Evolutionary conservation across 2,888 invertebrate genomes (phyloP).

Genomic region (Aquatica leii): DNA sequence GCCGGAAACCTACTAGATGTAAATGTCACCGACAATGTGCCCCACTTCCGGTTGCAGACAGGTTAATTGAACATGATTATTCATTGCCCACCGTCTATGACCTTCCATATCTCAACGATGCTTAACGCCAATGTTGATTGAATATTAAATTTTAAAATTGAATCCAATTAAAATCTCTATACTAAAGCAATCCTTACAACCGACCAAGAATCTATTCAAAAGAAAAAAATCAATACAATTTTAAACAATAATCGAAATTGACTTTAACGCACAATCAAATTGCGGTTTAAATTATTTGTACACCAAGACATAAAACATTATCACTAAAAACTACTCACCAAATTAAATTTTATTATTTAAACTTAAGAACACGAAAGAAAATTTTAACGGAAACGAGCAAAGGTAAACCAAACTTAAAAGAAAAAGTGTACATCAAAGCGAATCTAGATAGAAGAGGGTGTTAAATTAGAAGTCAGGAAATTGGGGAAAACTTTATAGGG

Average conservation of each 20-base stretch:
- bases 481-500: conserved; percentile 9
- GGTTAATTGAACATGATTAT: conserved; percentile 50
- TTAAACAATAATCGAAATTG: too few relatives aligned
- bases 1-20: conserved; percentile 50
- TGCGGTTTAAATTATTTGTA: too few relatives aligned
- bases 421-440: conserved; percentile 8
- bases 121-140: conserved; percentile 20
- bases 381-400: neutral
- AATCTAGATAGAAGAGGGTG: conserved; percentile 5
- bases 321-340: too few relatives aligned
- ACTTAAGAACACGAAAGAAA: too few relatives aligned
- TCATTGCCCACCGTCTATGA: conserved; percentile 41
- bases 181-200: conserved; percentile 9
- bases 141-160: conserved; percentile 10
- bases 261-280: too few relatives aligned
- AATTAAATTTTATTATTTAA: too few relatives aligned
- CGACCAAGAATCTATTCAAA: neutral
- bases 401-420: neutral
- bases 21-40: conserved; percentile 48
- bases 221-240: too few relatives aligned
- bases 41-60: conserved; percentile 44
- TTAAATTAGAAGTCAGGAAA: conserved; percentile 14
- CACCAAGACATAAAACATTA: too few relatives aligned
- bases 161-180: conserved; percentile 15
- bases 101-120: conserved; percentile 32